Evolutionary conservation across 1,140 invertebrate species (phyloP).

Genomic region (Papilio polyxenes): DNA sequence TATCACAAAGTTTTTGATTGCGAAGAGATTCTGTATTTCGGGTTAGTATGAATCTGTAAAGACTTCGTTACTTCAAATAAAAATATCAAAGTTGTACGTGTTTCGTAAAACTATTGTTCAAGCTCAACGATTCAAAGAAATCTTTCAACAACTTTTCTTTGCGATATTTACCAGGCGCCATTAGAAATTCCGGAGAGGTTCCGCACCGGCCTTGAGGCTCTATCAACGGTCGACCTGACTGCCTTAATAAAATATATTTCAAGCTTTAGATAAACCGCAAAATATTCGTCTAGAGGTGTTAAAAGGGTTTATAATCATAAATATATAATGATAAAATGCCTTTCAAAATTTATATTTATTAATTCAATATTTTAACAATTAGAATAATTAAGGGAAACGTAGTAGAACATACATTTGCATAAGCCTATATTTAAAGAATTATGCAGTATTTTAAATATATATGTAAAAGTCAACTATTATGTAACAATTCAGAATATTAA

Average conservation of each 20-base stretch:
- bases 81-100: slow-evolving; percentile 15
- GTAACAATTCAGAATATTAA: neutral
- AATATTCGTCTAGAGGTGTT: slow-evolving; percentile 2
- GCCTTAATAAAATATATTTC: slow-evolving; percentile 21
- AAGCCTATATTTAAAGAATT: no score
- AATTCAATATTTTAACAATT: neutral
- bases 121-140: slow-evolving; percentile 20
- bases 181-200: slow-evolving; percentile 21
- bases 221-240: slow-evolving; percentile 18
- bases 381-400: no score
- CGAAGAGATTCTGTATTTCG: neutral
- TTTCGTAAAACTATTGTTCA: slow-evolving; percentile 14
- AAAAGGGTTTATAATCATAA: slow-evolving; percentile 9
- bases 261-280: slow-evolving; percentile 13
- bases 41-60: neutral
- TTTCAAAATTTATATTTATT: neutral
- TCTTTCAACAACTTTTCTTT: slow-evolving; percentile 27
- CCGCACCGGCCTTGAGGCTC: slow-evolving; percentile 17
- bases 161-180: slow-evolving; percentile 20
- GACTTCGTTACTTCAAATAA: neutral
- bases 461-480: neutral
- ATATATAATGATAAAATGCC: slow-evolving; percentile 1
- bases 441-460: neutral
- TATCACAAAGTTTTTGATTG: neutral
- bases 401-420: no score